phyloP scores from a whole-genome alignment of 2,113 vertebrate genomes.

The Nannobrachium achirus region DNA sequence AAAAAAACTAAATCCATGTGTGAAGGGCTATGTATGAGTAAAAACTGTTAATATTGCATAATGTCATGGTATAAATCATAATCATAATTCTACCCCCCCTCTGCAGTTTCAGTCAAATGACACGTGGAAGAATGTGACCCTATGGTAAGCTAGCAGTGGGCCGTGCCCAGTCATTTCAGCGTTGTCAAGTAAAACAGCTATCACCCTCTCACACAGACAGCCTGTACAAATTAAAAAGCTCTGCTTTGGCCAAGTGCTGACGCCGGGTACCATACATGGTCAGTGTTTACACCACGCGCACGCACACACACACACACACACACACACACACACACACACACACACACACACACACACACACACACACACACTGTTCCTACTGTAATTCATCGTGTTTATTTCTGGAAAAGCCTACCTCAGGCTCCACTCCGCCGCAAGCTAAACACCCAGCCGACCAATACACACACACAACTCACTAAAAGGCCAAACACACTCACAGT shows the following conservation, averaged over 20 bases:
- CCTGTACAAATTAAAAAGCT: not conserved
- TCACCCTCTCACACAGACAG: not conserved
- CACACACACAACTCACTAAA: not conserved
- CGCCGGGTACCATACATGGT: not conserved
- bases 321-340: not conserved
- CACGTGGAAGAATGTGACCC: too few relatives aligned
- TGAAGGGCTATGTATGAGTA: too few relatives aligned
- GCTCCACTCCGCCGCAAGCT: constrained; percentile 3
- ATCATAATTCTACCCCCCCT: too few relatives aligned
- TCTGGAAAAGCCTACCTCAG: constrained; percentile 2
- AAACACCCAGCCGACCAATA: not conserved
- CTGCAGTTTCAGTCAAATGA: too few relatives aligned
- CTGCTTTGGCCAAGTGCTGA: not conserved
- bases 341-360: not conserved
- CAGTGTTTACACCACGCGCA: constrained; percentile 6
- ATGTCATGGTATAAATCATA: too few relatives aligned
- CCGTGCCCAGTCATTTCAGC: not conserved
- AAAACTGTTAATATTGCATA: too few relatives aligned
- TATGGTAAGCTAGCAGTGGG: not conserved
- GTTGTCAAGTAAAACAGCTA: not conserved
- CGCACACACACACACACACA: not conserved
- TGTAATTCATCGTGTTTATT: constrained; percentile 22
- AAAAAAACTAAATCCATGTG: too few relatives aligned
- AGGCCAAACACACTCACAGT: constrained; percentile 26
- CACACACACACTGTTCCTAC: not conserved